phyloP scores from a whole-genome alignment of 2,113 vertebrate species.

The Romanogobio albipinnatus region DNA sequence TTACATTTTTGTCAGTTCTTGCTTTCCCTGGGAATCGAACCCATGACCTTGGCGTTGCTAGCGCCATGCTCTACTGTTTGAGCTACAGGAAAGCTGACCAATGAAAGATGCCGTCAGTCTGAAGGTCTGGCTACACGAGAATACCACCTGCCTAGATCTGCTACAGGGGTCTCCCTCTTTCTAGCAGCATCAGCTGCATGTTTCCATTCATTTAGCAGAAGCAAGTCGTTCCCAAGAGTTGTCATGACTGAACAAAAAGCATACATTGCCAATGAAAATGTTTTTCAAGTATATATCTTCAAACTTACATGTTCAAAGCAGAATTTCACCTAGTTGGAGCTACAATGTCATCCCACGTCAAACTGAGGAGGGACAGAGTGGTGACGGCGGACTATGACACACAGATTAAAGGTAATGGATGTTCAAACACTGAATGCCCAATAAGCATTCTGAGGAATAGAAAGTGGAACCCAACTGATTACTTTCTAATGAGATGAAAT shows the following conservation, averaged over 20 bases:
- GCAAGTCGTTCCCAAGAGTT: too few species aligned
- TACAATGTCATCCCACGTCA: conserved; percentile 74
- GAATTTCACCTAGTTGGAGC: conserved; percentile 64
- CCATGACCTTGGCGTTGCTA: too few species aligned
- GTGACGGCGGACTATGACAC: conserved; percentile 72
- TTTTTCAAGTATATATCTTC: background rate
- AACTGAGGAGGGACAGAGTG: conserved; percentile 67
- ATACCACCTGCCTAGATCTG: too few species aligned
- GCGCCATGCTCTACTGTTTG: too few species aligned
- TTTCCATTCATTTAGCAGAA: too few species aligned
- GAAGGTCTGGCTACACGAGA: too few species aligned
- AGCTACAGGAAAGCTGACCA: too few species aligned
- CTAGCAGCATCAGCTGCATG: too few species aligned
- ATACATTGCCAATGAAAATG: background rate
- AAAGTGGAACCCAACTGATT: background rate
- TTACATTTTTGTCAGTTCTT: too few species aligned
- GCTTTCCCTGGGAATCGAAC: too few species aligned
- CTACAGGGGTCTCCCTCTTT: too few species aligned
- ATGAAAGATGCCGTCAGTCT: too few species aligned
- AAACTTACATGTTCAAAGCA: conserved; percentile 49
- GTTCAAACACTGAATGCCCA: background rate
- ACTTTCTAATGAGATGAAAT: background rate
- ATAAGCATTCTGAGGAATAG: background rate
- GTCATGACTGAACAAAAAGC: background rate
- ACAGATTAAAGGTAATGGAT: conserved; percentile 74